Evolutionary conservation across 2,113 vertebrate species (phyloP).

Genomic region (Hydropotes inermis): DNA sequence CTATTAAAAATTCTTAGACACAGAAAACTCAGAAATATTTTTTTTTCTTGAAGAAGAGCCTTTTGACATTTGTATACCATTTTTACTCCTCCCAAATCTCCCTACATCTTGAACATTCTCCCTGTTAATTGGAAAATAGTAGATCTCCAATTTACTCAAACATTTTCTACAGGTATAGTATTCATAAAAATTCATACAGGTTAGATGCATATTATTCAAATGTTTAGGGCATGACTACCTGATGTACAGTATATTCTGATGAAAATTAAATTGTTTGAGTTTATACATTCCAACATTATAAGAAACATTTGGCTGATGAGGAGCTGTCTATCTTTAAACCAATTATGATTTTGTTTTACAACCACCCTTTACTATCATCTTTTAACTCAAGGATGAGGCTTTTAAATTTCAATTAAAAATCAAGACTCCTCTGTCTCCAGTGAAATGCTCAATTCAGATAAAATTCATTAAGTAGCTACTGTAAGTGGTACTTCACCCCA

Average conservation of each 20-base stretch:
- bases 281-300: neutral
- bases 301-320: slow-evolving; percentile 56
- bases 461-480: slow-evolving; percentile 35
- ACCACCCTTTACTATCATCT: slow-evolving; percentile 40
- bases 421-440: slow-evolving; percentile 40
- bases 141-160: slow-evolving; percentile 18
- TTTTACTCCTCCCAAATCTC: neutral
- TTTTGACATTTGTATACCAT: neutral
- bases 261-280: slow-evolving; percentile 51
- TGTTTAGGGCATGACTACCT: slow-evolving; percentile 8
- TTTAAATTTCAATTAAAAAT: slow-evolving; percentile 70
- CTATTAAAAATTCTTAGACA: neutral
- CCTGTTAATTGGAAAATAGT: neutral
- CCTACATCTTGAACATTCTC: neutral
- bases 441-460: slow-evolving; percentile 46
- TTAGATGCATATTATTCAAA: slow-evolving; percentile 41
- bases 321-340: slow-evolving; percentile 46
- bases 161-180: neutral
- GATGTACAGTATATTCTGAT: neutral
- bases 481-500: neutral
- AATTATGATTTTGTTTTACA: slow-evolving; percentile 58
- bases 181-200: slow-evolving; percentile 3
- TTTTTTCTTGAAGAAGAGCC: neutral
- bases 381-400: slow-evolving; percentile 34
- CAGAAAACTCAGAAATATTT: neutral